Percentiles rank a stretch among this genome's conserved stretches.
phyloP scores from a whole-genome alignment of 2,797 vertebrate species.

The Heterohyrax brucei region DNA sequence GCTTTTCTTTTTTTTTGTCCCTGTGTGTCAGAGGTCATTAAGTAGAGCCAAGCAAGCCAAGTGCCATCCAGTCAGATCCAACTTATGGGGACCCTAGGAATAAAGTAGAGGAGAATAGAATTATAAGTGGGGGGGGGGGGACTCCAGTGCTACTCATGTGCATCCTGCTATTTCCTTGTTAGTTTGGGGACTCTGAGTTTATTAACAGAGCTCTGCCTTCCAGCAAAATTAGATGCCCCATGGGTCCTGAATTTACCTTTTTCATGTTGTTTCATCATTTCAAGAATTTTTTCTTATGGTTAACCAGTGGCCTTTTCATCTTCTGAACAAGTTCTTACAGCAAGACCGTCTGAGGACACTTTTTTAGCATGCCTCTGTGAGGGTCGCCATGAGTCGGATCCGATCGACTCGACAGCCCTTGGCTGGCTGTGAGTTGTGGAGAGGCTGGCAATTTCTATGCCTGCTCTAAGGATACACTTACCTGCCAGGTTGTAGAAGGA shows the following conservation, averaged over 20 bases:
- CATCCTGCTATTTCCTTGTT: not conserved
- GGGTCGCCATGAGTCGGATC: no score
- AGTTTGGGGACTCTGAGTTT: not conserved
- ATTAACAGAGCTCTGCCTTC: constrained; percentile 45
- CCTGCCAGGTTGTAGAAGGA: constrained; percentile 68
- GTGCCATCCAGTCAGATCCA: no score
- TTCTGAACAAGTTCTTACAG: constrained; percentile 74
- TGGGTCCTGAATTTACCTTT: constrained; percentile 2
- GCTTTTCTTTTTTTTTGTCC: constrained; percentile 72
- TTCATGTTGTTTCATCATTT: constrained; percentile 73
- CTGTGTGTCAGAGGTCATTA: not conserved
- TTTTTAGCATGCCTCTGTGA: constrained; percentile 72
- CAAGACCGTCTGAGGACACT: constrained; percentile 23
- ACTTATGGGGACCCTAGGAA: not conserved
- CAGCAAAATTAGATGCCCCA: constrained; percentile 49
- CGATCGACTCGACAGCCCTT: no score
- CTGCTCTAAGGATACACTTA: constrained; percentile 64
- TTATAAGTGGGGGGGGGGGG: not conserved
- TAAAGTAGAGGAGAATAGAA: constrained; percentile 63
- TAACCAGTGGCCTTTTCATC: constrained; percentile 60
- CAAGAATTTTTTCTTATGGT: constrained; percentile 74
- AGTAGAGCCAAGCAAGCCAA: not conserved
- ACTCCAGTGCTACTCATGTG: not conserved
- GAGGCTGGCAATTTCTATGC: constrained; percentile 25
- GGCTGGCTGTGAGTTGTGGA: not conserved